A percentile compares a stretch with the other conserved stretches of the same genome.
phyloP scores from a whole-genome alignment of 2,888 invertebrate species.

The Campoplex nolae region DNA sequence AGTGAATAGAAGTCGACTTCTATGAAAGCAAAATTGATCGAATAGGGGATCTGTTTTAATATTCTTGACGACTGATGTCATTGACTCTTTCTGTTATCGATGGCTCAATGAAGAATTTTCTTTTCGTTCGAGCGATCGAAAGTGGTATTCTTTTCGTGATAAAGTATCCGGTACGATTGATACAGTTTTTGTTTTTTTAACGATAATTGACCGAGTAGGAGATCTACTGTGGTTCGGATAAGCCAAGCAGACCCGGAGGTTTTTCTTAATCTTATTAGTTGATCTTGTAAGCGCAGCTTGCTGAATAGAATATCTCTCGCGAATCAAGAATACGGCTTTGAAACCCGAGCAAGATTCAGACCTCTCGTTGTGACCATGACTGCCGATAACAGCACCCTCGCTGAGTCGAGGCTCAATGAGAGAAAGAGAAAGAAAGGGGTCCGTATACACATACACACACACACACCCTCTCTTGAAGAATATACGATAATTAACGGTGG shows the following conservation, averaged over 20 bases:
- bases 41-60: not conserved
- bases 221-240: too few species aligned
- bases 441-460: constrained; percentile 7
- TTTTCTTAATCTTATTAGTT: constrained; percentile 31
- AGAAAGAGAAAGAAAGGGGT: not conserved
- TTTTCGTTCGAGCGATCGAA: too few species aligned
- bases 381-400: constrained; percentile 49
- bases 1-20: not conserved
- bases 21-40: not conserved
- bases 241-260: not conserved
- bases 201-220: not conserved
- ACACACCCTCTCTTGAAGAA: constrained; percentile 46
- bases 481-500: constrained; percentile 65
- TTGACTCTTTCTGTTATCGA: too few species aligned
- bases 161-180: too few species aligned
- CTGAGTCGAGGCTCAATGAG: constrained; percentile 1
- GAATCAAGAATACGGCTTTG: constrained; percentile 23
- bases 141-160: too few species aligned
- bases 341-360: constrained; percentile 23
- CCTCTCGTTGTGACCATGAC: constrained; percentile 43
- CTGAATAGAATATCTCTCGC: constrained; percentile 27
- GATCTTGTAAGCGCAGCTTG: constrained; percentile 17
- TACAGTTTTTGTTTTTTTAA: not conserved
- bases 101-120: too few species aligned
- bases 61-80: not conserved